A percentile compares a stretch with the other conserved stretches of the same genome.
phyloP scores from a whole-genome alignment of 2,888 invertebrate genomes.

The Catocala sponsa region DNA sequence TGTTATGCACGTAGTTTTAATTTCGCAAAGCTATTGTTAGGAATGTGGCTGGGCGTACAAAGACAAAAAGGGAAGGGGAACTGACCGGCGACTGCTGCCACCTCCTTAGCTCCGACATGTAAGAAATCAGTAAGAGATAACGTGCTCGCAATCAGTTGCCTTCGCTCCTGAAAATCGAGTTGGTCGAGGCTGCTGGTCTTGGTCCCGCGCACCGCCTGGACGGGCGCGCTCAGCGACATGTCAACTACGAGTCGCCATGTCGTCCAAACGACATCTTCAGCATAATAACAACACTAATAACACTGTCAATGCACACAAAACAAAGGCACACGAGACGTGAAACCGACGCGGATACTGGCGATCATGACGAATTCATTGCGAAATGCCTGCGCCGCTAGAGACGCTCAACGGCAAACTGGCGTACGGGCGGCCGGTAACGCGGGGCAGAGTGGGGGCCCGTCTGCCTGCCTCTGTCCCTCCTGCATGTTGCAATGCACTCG shows the following conservation, averaged over 20 bases:
- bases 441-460: conserved; percentile 81
- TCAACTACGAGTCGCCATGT: conserved; percentile 84
- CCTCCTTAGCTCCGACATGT: conserved; percentile 90
- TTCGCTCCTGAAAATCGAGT: conserved; percentile 96
- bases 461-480: conserved; percentile 71
- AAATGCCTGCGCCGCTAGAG: conserved; percentile 81
- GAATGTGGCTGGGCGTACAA: conserved; percentile 64
- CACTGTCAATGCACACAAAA: conserved; percentile 74
- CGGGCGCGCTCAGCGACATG: conserved; percentile 87
- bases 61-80: conserved; percentile 63
- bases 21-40: conserved; percentile 81
- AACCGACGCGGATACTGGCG: conserved; percentile 65
- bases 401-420: conserved; percentile 85
- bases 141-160: conserved; percentile 96
- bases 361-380: conserved; percentile 64
- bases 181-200: conserved; percentile 95
- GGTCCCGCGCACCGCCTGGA: conserved; percentile 85
- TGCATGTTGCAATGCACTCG: conserved; percentile 84
- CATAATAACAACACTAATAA: conserved; percentile 69
- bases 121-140: conserved; percentile 95
- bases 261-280: conserved; percentile 69
- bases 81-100: conserved; percentile 86
- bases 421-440: conserved; percentile 65
- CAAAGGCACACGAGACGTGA: conserved; percentile 75
- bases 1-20: conserved; percentile 65